phyloP scores from a whole-genome alignment of 1,140 invertebrate species.

The Camponotus pennsylvanicus region DNA sequence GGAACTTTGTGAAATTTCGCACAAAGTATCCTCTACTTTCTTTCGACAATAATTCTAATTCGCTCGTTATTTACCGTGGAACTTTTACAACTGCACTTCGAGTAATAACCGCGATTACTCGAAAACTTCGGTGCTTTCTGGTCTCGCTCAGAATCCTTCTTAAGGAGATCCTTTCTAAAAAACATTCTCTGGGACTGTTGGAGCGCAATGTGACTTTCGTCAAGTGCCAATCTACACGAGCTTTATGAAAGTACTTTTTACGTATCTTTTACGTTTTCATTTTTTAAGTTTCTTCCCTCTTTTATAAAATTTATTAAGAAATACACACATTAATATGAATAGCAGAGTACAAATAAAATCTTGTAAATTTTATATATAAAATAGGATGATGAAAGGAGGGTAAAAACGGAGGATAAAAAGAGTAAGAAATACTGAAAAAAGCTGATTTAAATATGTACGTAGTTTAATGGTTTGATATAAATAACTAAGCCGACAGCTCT shows the following conservation, averaged over 20 bases:
- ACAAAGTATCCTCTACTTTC: conserved; percentile 41
- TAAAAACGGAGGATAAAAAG: background rate
- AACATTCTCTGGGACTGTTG: conserved; percentile 40
- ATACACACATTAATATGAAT: background rate
- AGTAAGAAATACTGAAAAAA: background rate
- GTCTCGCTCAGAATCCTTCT: conserved; percentile 49
- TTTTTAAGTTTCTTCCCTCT: background rate
- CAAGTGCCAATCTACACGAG: conserved; percentile 35
- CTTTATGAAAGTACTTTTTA: background rate
- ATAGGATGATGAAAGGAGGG: background rate
- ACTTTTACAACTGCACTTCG: conserved; percentile 60
- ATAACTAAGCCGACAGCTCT: conserved; percentile 18
- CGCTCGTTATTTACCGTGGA: conserved; percentile 66
- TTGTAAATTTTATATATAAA: background rate
- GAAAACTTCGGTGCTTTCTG: conserved; percentile 47
- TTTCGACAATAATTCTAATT: conserved; percentile 68
- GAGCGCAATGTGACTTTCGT: conserved; percentile 55
- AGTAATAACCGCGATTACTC: conserved; percentile 67
- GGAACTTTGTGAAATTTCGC: conserved; percentile 45
- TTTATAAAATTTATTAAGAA: conserved; percentile 3
- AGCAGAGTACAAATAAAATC: background rate
- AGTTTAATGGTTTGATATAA: conserved; percentile 47
- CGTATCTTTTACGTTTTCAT: background rate
- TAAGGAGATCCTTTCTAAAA: conserved; percentile 54
- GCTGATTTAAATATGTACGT: conserved; percentile 20